A percentile compares a stretch with the other conserved stretches of the same genome.
phyloP scores from a whole-genome alignment of 2,888 invertebrate species.

The Eristalis pertinax region DNA sequence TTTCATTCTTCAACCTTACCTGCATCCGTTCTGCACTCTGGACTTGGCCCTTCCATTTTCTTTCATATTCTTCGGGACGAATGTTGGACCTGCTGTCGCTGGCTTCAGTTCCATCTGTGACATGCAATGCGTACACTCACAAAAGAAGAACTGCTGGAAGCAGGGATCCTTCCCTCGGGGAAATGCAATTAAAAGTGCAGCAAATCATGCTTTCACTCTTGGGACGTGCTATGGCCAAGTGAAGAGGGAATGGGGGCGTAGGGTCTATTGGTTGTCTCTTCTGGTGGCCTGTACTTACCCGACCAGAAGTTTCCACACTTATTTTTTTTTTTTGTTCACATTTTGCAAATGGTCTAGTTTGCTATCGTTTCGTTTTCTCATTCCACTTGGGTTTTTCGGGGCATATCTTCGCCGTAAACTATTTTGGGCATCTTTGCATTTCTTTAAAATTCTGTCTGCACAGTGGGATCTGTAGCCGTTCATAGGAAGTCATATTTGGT shows the following conservation, averaged over 20 bases:
- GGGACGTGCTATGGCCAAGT: conserved; percentile 25
- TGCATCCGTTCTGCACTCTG: conserved; percentile 7
- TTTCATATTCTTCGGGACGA: conserved; percentile 13
- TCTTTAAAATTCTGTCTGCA: not conserved
- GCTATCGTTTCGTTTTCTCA: conserved; percentile 8
- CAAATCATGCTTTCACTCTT: conserved; percentile 57
- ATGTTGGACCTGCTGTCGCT: conserved; percentile 32
- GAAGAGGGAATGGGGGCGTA: not conserved
- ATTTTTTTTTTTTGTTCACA: conserved; percentile 11
- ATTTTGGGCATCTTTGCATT: conserved; percentile 47
- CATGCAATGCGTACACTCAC: conserved; percentile 25
- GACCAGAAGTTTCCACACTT: conserved; percentile 56
- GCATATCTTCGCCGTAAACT: conserved; percentile 36
- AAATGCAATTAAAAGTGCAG: conserved; percentile 71
- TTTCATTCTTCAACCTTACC: conserved; percentile 33
- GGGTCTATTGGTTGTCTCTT: conserved; percentile 1
- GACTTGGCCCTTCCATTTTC: conserved; percentile 10
- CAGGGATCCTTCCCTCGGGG: conserved; percentile 39
- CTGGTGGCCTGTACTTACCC: conserved; percentile 20
- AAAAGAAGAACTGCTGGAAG: conserved; percentile 1
- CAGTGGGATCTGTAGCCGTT: conserved; percentile 4
- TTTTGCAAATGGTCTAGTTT: conserved; percentile 55
- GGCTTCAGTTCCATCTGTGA: conserved; percentile 61
- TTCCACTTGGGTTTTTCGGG: conserved; percentile 14
- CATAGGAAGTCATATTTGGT: not conserved